Conservation (phyloP, 2,888 invertebrate species). For the Ornithoptera priamus region DNA sequence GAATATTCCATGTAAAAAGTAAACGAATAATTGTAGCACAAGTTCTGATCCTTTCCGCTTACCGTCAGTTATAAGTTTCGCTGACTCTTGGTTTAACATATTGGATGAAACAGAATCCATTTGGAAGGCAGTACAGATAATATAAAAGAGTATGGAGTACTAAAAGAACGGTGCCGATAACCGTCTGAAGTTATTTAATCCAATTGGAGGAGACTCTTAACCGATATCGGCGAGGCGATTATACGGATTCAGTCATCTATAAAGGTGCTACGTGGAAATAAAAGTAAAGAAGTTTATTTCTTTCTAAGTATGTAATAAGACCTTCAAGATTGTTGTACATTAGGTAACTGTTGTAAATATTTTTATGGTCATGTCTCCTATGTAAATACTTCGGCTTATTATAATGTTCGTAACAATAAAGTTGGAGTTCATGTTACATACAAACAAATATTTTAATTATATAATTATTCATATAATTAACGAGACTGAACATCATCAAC, state of each 20-base stretch:
- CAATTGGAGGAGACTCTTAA: constrained; percentile 1
- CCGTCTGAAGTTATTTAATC: constrained; percentile 2
- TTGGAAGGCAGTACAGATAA: not conserved
- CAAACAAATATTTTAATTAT: no score
- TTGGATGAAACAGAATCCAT: not conserved
- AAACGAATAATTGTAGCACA: no score
- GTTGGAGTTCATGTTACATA: no score
- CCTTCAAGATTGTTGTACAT: not conserved
- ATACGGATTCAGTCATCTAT: constrained; percentile 5
- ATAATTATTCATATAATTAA: no score
- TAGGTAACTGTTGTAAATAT: not conserved
- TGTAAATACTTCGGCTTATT: no score
- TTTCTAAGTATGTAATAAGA: not conserved
- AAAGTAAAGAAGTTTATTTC: not conserved
- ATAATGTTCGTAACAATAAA: no score
- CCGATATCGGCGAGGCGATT: constrained; percentile 1
- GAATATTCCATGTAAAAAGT: no score
- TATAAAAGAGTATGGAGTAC: not conserved
- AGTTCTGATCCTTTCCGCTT: no score
- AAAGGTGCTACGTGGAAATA: constrained; percentile 9
- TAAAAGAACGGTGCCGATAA: constrained; percentile 1
- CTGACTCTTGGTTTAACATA: not conserved
- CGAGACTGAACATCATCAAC: no score
- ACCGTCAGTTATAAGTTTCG: not conserved
- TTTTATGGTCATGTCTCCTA: not conserved